Evolutionary conservation across 2,888 invertebrate species (phyloP), one percentile per base, ranked within the genome.

Genomic region (Chymomyza amoena): DNA sequence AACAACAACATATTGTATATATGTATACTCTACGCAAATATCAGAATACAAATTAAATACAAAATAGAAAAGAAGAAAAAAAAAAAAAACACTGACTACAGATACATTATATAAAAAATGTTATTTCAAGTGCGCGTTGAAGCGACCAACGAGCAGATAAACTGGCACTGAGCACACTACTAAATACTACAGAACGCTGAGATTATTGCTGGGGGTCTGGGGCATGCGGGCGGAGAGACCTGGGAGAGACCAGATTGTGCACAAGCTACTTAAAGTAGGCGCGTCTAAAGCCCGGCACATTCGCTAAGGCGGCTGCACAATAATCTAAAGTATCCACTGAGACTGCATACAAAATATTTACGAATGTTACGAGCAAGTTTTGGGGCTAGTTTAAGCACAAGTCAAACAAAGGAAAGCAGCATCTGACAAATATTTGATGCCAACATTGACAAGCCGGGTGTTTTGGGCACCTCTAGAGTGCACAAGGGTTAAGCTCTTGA

Each of bases 71-170:
- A 62, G 61, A 59, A 73, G 18, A 45, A 28, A 61, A 62, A 56
- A 28, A 61, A 62, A 56, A 36, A 32, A 32, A 6, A 32, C 32
- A 32, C 32, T 32, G 32, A 32, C 32, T 32, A 32, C 32, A 32
- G 32, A 32, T 67, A 62, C 66, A 79, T 59, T 67, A 70, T 72
- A 75, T 67, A 69, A 62, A 36, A 25, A 60, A 32, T 63, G 61
- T 45, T 67, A 67, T 77, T 76, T 87, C 83, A 84, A 85, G 83
- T 84, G 83, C 84, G 79, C 70, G 64, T 18, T 66, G 39, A 67
- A 70, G 66, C 64, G 62, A 63, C 70, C 57, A 61, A 60, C 69
- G 66, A 61, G 62, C 57, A 74, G 74, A 74, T 74, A 75, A 74
- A 67, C 70, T n/a, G 51, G 36, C n/a, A 57, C 52, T 51, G 72